phyloP scores from a whole-genome alignment of 2,113 vertebrate species.

The Campylomormyrus numenius region DNA sequence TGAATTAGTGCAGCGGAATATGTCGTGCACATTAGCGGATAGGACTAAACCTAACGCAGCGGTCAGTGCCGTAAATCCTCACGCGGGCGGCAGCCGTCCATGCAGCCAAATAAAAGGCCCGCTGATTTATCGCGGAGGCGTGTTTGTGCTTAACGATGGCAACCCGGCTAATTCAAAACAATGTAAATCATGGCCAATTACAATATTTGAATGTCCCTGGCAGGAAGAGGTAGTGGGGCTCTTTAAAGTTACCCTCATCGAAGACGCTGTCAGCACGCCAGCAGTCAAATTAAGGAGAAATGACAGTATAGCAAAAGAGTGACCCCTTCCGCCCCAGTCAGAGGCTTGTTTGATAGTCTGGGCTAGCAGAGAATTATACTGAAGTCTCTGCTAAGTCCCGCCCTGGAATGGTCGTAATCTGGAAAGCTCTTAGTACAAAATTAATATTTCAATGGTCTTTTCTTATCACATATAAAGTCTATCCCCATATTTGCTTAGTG shows the following conservation, averaged over 20 bases:
- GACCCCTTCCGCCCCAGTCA: conserved; percentile 32
- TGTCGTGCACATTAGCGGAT: background rate
- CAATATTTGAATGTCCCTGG: conserved; percentile 66
- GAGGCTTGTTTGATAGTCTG: background rate
- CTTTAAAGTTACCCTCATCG: background rate
- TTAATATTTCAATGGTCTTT: background rate
- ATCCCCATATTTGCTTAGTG: background rate
- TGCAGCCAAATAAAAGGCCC: background rate
- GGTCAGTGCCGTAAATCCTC: background rate
- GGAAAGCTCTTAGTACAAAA: background rate
- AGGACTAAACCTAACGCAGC: background rate
- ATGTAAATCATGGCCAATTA: conserved; percentile 79
- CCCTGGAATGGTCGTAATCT: background rate
- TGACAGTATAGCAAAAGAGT: background rate
- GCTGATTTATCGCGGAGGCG: conserved; percentile 38
- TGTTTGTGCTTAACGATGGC: conserved; percentile 73
- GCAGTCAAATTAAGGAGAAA: conserved; percentile 36
- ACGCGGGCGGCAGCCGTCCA: background rate
- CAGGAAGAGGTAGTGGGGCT: background rate
- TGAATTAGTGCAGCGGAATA: background rate
- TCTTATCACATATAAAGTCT: background rate
- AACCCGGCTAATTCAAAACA: conserved; percentile 80
- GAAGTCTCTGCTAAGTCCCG: background rate
- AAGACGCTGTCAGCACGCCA: background rate
- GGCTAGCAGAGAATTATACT: conserved; percentile 41